These are phyloP conservation scores for Tiliacea aurago DNA, from an alignment of 2,888 invertebrate species.

Conservation along the genomic window DNA sequence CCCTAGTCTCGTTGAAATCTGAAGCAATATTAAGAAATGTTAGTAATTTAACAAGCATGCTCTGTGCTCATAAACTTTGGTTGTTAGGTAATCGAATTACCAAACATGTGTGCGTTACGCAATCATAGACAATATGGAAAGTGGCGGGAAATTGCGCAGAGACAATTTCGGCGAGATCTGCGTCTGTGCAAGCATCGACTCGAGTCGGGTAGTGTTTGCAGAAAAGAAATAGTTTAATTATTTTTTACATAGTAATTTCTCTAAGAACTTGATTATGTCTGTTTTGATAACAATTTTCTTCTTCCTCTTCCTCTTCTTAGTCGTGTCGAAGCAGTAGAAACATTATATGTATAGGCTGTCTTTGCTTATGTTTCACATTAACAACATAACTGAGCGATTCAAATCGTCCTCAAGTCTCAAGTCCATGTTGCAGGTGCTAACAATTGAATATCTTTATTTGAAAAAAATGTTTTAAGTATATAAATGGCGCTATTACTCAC, in stretches of 20 bases:
- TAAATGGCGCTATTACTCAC: conserved; percentile 46
- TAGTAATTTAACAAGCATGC: conserved; percentile 48
- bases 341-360: too few relatives aligned
- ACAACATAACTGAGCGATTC: neutral
- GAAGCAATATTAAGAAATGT: conserved; percentile 52
- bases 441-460: conserved; percentile 30
- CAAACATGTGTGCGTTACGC: conserved; percentile 74
- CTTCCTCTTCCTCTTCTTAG: neutral
- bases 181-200: conserved; percentile 82
- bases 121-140: conserved; percentile 84
- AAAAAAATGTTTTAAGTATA: conserved; percentile 36
- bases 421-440: conserved; percentile 24
- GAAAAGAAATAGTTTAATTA: conserved; percentile 20
- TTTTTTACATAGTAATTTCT: neutral
- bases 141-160: conserved; percentile 86
- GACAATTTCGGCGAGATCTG: conserved; percentile 89
- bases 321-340: too few relatives aligned
- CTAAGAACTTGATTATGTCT: neutral
- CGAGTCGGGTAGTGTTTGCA: conserved; percentile 65
- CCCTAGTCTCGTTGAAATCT: conserved; percentile 36
- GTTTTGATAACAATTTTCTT: neutral
- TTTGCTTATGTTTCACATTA: too few relatives aligned
- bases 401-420: conserved; percentile 12
- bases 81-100: conserved; percentile 85
- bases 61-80: conserved; percentile 45